Evolutionary conservation across 2,797 vertebrate genomes (phyloP).

Genomic region (Telmatherina bonti): DNA sequence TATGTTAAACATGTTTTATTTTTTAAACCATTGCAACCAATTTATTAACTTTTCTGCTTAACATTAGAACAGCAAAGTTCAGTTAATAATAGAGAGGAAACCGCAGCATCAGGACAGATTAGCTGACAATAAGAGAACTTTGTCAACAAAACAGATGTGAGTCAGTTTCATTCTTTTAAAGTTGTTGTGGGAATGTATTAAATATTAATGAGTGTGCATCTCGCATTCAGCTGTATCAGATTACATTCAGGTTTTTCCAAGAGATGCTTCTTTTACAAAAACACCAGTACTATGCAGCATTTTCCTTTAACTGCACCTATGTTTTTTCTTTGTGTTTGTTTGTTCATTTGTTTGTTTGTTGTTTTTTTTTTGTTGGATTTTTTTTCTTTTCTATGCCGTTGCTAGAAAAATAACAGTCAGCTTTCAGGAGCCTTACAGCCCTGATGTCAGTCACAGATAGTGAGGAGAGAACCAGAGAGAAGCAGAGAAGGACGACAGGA

Average conservation of each 20-base stretch:
- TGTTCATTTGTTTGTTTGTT: neutral
- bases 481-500: conserved; percentile 48
- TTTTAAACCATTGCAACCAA: neutral
- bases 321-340: neutral
- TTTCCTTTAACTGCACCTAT: neutral
- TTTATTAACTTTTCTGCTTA: neutral
- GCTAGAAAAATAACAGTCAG: conserved; percentile 20
- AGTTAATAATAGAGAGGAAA: neutral
- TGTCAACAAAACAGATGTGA: neutral
- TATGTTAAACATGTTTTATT: no score
- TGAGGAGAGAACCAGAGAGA: conserved; percentile 30
- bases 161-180: neutral
- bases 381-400: neutral
- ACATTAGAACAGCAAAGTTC: neutral
- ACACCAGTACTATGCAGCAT: neutral
- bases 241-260: neutral
- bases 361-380: no score
- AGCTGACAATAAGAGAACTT: neutral
- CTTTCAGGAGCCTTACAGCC: conserved; percentile 31
- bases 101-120: neutral
- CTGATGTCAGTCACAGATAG: conserved; percentile 49
- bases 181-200: neutral
- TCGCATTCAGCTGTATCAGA: neutral
- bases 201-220: neutral
- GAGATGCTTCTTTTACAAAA: neutral